Base-by-base conservation (phyloP, 2,888 invertebrate genomes). In the Drosophila monieri region DNA sequence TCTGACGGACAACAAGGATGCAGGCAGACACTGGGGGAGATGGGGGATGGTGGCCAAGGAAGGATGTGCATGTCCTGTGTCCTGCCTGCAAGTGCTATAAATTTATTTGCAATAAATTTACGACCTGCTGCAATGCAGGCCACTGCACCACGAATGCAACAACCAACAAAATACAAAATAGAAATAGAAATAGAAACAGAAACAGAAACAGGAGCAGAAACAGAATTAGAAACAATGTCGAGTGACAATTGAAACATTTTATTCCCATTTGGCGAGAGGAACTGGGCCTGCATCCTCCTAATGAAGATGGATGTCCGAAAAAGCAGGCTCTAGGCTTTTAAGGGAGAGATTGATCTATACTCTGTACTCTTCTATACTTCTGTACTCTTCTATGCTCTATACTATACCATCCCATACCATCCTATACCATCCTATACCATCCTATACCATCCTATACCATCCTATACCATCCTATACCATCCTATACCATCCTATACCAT, bases 51-150 rank as follows among this genome's bases (percentile, higher is more conserved):
- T 23, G 21, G 4, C 23, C 10, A 14, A 30, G 23, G 41, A 37
- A 21, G 35, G 15, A 27, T 23, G 30, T 21, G 14, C 18, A n/a
- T 51, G 37, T 35, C 23, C 51, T 39, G 41, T 21, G 18, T 18
- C 18, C 41, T n/a, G 46, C 25, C 60, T 37, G 52, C 59, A 59
- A 61, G 59, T 80, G 84, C 84, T 56, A 83, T 85, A 85, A 84
- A 85, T 85, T 85, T 85, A 80, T 80, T 67, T 80, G 77, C 83
- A 74, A 81, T 80, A 85, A 81, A 81, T 81, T 81, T 81, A 81
- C 86, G 78, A 80, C 80, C 80, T 83, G 69, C 80, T 85, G 80
- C 80, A 81, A 68, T 81, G 78, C 73, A 64, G 69, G 68, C 70
- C 70, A 80, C 51, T 80, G 65, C 62, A 58, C 43, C 69, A 41